Evolutionary conservation across 2,797 vertebrate genomes (phyloP), one percentile per base, ranked within the genome.

Genomic region (Ispidina lecontei): DNA sequence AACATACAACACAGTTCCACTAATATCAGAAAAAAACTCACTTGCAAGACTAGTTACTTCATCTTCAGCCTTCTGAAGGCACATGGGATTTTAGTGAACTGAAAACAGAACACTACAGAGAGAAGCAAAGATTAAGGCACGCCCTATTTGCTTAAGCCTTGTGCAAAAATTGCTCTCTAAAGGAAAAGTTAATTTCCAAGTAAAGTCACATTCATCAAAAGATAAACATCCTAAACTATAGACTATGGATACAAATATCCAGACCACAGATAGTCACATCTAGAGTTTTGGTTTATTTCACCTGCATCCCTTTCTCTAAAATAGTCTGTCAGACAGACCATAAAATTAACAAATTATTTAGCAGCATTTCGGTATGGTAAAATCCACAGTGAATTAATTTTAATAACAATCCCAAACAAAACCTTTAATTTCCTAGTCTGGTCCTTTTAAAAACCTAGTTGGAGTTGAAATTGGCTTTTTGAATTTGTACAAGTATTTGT

Each of bases 161-260:
- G 56, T 84, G 73, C 60, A 92, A 83, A 95, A 93, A 88, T 56
- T 81, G 60, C 39, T 92, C 73, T 87, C 54, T 64, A 76, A 93
- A 95, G 89, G 19, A 86, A 84, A 96, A 86, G 60, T 73, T 92
- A 84, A 88, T 92, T 92, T 91, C 60, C 56, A 93, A 84, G 71
- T 84, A 78, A 78, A 93, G 64, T 73, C 71, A 84, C 39, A 67
- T 67, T 86, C 83, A 63, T 35, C 28, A 64, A 82, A 91, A 82
- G 41, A 91, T 87, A 85, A 93, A 73, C 44, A 75, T 25, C n/a
- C 18, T 67, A 68, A 85, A 80, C 33, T 79, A 23, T 10, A 70
- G n/a, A 52, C 11, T 64, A 28, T 33, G 80, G 51, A 63, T 47
- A 87, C 41, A 88, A 90, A 93, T 76, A 83, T 29, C 20, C 33